Evolutionary conservation across 2,113 vertebrate genomes (phyloP), one percentile per base, ranked within the genome.

Genomic region (Lasiurus cinereus): DNA sequence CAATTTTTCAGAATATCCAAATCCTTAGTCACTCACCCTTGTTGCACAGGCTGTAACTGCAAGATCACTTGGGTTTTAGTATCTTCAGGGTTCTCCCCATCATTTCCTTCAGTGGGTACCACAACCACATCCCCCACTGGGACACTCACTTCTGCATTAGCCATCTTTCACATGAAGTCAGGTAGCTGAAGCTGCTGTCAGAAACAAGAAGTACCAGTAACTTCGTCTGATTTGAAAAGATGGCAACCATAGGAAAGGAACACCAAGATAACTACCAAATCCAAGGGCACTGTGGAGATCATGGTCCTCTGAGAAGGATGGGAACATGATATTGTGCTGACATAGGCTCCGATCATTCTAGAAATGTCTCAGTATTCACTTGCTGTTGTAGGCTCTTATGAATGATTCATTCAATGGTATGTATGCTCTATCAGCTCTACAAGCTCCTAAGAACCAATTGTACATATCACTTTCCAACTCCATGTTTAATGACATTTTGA

Each of bases 11-110:
- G 50, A 92, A 83, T 12, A 88, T 18, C 39, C 78, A 88, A 78
- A 90, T 79, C 36, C 83, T 64, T 88, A 43, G 27, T 54, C 83
- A 98, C 99, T 98, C 98, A 99, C 99, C 99, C 99, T 73, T 99
- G 99, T 46, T 98, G 98, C 96, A 99, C 98, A 1, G 99, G 99
- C 95, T 99, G 99, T 73, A 99, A 98, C 97, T 99, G 99, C 96
- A 99, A 92, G 96, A 99, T 98, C 97, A 99, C 99, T 98, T 99
- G 99, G 88, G 99, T 99, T 98, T 99, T 99, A 90, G 98, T 99
- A 46, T 99, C 98, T 98, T 99, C 99, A 67, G 98, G 98, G 6
- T 98, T 98, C 92, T 98, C 99, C 72, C 98, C 98, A 93, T 99
- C 99, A 67, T 98, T 99, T 13, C 98, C 98, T 0, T 98, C 99